A percentile compares a stretch with the other conserved stretches of the same genome.
Evolutionary conservation across 2,113 vertebrate species (phyloP).

Genomic region (Vulpes ferrilata): DNA sequence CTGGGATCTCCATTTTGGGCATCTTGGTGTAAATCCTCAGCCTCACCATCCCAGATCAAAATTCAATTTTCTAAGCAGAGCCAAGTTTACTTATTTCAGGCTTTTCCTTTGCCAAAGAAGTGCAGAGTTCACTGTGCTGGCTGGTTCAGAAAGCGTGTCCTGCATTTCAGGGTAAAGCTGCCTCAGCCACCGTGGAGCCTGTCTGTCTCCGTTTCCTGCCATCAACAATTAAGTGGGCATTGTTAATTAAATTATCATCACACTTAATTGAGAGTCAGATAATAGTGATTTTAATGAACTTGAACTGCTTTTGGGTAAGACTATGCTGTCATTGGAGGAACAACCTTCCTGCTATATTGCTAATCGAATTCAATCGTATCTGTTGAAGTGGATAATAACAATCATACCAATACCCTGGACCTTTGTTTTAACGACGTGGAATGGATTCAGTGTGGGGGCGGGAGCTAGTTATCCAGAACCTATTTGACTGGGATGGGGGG

Average conservation of each 20-base stretch:
- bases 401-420: not conserved
- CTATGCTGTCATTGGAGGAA: constrained; percentile 24
- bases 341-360: constrained; percentile 46
- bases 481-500: not conserved
- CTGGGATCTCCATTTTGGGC: not conserved
- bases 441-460: not conserved
- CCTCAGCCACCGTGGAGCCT: not conserved
- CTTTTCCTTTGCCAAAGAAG: not conserved
- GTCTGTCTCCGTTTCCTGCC: constrained; percentile 58
- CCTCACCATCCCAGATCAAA: not conserved
- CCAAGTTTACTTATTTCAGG: not conserved
- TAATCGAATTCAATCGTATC: constrained; percentile 64
- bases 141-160: not conserved
- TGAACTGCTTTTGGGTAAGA: constrained; percentile 74
- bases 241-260: constrained; percentile 81
- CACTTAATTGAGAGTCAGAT: constrained; percentile 78
- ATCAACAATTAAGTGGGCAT: constrained; percentile 73
- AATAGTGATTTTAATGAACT: constrained; percentile 80
- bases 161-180: not conserved
- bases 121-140: not conserved
- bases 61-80: not conserved
- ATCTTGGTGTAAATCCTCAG: not conserved
- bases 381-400: constrained; percentile 33
- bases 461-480: constrained; percentile 28
- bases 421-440: not conserved